Base-by-base conservation (phyloP, 1,140 invertebrate genomes). In the Euglossa dilemma region DNA sequence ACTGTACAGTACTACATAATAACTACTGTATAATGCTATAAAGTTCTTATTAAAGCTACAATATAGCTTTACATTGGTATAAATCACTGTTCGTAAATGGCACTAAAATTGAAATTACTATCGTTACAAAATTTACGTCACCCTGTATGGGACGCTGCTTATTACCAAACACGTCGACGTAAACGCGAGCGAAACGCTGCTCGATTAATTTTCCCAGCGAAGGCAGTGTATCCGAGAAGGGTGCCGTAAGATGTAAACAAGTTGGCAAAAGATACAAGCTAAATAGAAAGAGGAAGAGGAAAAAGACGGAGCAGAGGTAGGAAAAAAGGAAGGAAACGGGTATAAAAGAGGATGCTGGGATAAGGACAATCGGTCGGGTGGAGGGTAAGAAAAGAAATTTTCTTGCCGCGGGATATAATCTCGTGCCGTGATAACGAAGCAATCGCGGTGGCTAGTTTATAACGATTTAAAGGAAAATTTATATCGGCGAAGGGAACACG, bases 401-500 rank as follows among this genome's bases (percentile, higher is more conserved):
- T 36, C 36, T 36, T 5, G 73, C 63, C n/a, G 73, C 8, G 11
- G 50, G 50, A 5, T 80, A 64, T 72, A 80, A 84, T 84, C 76
- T 84, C n/a, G 25, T 28, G 36, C 36, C 67, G 59, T 25, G 82
- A 84, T 84, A 84, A 84, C 76, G 69, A 84, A 80, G 76, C 47
- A 66, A 79, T 61, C 75, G 57, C n/a, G 23, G 20, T 8, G 69
- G 76, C 76, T 80, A 80, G 57, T 80, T 80, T 59, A 57, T 72
- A 80, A 80, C 82, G 59, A 70, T 79, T 79, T 84, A 67, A 25
- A 56, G 52, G 25, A 28, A 57, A 80, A 84, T 84, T 84, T 84
- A 72, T 66, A 72, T 66, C 59, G 50, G 36, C 25, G 63, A 18
- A 20, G 69, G 50, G 47, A 64, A 36, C 43, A 11, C 16, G 28